Percentiles rank a stretch among this genome's conserved stretches.
Conservation (phyloP, 2,797 vertebrate genomes). For the Malurus leucopterus region DNA sequence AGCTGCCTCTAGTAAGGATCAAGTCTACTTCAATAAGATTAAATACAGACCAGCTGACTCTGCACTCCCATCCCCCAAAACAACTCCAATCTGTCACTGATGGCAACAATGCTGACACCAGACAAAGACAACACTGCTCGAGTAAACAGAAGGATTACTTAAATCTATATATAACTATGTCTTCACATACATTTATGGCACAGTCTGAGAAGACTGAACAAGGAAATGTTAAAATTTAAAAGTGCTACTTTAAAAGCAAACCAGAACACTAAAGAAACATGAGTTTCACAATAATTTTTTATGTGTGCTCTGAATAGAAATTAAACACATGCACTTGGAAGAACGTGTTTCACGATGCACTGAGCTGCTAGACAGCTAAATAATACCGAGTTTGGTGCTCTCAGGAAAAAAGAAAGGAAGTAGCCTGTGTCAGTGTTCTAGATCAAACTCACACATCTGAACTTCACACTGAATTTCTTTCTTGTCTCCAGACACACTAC, state of each 20-base stretch:
- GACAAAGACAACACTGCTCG: slow-evolving; percentile 8
- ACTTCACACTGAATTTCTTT: background rate
- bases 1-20: slow-evolving; percentile 44
- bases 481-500: background rate
- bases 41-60: slow-evolving; percentile 50
- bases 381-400: background rate
- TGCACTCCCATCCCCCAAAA: slow-evolving; percentile 22
- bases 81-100: slow-evolving; percentile 41
- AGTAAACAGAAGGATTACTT: slow-evolving; percentile 30
- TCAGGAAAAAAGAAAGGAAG: background rate
- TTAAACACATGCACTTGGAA: background rate
- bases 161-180: slow-evolving; percentile 28
- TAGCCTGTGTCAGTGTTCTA: background rate
- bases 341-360: background rate
- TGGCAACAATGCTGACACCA: slow-evolving; percentile 33
- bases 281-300: background rate
- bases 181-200: background rate
- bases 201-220: background rate
- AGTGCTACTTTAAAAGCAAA: background rate
- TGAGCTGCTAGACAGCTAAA: background rate
- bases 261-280: background rate
- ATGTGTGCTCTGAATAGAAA: background rate
- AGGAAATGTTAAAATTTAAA: background rate
- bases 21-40: slow-evolving; percentile 36
- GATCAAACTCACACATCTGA: background rate